Evolutionary conservation across 2,888 invertebrate genomes (phyloP).

Genomic region (Octonoba sinensis): DNA sequence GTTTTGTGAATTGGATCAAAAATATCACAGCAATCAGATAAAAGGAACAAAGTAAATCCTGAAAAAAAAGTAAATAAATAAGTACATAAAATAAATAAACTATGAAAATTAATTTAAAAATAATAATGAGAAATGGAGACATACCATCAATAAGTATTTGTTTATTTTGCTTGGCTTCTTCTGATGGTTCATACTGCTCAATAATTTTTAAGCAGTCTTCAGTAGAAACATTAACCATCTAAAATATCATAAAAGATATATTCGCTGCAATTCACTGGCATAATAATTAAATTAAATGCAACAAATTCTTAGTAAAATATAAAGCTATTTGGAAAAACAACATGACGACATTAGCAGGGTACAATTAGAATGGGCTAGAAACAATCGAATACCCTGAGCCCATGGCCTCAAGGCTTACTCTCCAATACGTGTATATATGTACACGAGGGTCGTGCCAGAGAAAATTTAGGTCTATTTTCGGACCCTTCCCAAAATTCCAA

Average conservation of each 20-base stretch:
- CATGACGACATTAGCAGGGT: no score
- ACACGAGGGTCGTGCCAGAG: no score
- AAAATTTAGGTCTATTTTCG: no score
- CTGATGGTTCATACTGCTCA: slow-evolving; percentile 74
- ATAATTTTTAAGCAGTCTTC: slow-evolving; percentile 75
- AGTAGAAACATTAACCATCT: slow-evolving; percentile 74
- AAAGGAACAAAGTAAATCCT: slow-evolving; percentile 70
- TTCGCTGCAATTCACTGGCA: slow-evolving; percentile 69
- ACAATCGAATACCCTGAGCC: no score
- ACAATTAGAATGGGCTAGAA: no score
- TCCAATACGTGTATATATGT: no score
- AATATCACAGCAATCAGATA: slow-evolving; percentile 73
- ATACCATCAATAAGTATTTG: slow-evolving; percentile 75
- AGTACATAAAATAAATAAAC: not conserved
- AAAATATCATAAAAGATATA: slow-evolving; percentile 61
- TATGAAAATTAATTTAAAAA: not conserved
- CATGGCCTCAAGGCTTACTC: no score
- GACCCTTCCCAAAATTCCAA: no score
- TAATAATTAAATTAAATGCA: no score
- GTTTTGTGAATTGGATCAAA: slow-evolving; percentile 72
- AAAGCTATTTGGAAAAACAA: not conserved
- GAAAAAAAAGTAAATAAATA: not conserved
- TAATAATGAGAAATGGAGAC: no score
- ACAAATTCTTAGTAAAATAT: not conserved
- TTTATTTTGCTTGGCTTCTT: slow-evolving; percentile 73